phyloP scores from a whole-genome alignment of 2,113 vertebrate species.

The Bubo blakistoni region DNA sequence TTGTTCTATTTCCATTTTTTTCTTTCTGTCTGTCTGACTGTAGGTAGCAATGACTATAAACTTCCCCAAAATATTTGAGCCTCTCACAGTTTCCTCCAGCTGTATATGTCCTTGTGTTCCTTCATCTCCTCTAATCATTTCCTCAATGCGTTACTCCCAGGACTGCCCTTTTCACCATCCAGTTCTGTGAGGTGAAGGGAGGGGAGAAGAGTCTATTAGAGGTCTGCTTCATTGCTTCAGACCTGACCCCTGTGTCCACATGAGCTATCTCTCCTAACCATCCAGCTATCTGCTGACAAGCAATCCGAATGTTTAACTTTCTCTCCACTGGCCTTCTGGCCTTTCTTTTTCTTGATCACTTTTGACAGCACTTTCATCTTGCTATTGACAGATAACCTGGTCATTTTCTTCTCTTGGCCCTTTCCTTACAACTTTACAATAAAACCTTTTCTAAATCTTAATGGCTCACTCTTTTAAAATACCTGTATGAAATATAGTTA shows the following conservation, averaged over 20 bases:
- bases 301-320: not conserved
- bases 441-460: not conserved
- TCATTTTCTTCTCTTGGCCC: not conserved
- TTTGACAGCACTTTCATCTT: not conserved
- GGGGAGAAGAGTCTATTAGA: not conserved
- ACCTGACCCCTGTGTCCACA: not conserved
- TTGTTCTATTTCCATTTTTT: not conserved
- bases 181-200: not conserved
- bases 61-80: not conserved
- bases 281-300: not conserved
- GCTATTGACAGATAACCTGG: not conserved
- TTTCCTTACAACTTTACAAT: not conserved
- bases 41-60: not conserved
- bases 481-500: not conserved
- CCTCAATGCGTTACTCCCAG: not conserved
- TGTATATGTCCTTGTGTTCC: not conserved
- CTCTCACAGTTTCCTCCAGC: not conserved
- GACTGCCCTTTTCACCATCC: not conserved
- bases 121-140: not conserved
- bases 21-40: not conserved
- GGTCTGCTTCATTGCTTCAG: not conserved
- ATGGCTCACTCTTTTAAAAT: not conserved
- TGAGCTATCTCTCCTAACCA: not conserved
- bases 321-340: not conserved
- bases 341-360: not conserved